A percentile compares a stretch with the other conserved stretches of the same genome.
phyloP scores from a whole-genome alignment of 1,140 invertebrate genomes.

The Drosophila yakuba region DNA sequence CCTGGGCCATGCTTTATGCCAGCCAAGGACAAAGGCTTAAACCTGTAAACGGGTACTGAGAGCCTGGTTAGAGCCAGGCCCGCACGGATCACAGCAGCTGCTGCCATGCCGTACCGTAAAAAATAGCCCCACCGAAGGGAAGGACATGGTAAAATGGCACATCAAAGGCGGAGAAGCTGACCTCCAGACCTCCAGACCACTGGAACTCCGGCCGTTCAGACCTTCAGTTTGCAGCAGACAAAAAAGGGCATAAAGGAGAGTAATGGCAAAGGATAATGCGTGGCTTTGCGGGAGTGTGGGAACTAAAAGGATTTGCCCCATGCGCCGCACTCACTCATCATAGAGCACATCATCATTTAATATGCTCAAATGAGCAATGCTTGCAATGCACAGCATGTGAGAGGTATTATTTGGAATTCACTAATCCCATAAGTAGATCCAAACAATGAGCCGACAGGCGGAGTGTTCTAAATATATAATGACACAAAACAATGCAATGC shows the following conservation, averaged over 20 bases:
- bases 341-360: slow-evolving; percentile 39
- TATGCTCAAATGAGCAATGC: slow-evolving; percentile 46
- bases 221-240: slow-evolving; percentile 3
- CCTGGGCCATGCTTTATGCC: slow-evolving; percentile 56
- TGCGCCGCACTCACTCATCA: slow-evolving; percentile 7
- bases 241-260: slow-evolving; percentile 13
- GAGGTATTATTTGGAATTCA: slow-evolving; percentile 19
- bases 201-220: background rate
- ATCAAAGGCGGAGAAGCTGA: slow-evolving; percentile 53
- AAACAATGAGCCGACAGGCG: background rate
- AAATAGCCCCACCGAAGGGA: slow-evolving; percentile 29
- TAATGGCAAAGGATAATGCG: slow-evolving; percentile 47
- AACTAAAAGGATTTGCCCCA: slow-evolving; percentile 46
- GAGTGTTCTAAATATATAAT: background rate
- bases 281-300: slow-evolving; percentile 34
- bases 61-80: slow-evolving; percentile 3
- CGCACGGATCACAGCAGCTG: slow-evolving; percentile 12
- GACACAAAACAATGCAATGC: background rate
- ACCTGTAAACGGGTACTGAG: slow-evolving; percentile 28
- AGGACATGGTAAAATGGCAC: slow-evolving; percentile 55
- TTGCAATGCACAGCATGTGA: slow-evolving; percentile 14
- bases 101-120: slow-evolving; percentile 14
- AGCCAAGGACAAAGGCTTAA: slow-evolving; percentile 41
- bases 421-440: slow-evolving; percentile 15
- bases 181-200: slow-evolving; percentile 8